These are phyloP conservation scores for Ondatra zibethicus DNA, from an alignment of 2,113 vertebrate genomes.

Conservation along the genomic window DNA sequence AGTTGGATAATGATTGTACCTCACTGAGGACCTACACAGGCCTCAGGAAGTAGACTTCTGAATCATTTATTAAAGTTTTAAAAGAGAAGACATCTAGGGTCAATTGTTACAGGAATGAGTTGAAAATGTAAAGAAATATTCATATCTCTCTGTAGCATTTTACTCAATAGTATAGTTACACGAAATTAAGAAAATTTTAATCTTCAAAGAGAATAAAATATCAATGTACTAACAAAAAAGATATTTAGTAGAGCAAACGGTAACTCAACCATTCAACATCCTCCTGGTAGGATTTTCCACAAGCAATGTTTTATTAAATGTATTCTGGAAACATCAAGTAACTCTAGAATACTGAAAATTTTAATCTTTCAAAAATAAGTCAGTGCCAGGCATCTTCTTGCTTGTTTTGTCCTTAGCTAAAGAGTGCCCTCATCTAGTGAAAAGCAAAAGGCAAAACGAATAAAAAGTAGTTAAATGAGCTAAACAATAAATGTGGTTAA, in stretches of 20 bases:
- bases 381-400: neutral
- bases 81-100: neutral
- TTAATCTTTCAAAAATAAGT: neutral
- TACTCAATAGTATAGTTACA: neutral
- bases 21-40: neutral
- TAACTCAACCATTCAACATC: slow-evolving; percentile 6
- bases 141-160: neutral
- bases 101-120: no score
- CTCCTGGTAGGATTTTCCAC: neutral
- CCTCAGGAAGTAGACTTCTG: neutral
- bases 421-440: neutral
- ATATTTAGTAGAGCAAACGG: neutral
- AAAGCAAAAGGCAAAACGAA: neutral
- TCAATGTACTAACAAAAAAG: neutral
- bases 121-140: neutral
- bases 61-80: neutral
- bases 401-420: neutral
- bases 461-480: neutral
- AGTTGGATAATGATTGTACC: neutral
- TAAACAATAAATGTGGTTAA: slow-evolving; percentile 42
- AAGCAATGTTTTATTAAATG: neutral
- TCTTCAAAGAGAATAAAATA: neutral
- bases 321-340: slow-evolving; percentile 11
- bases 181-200: neutral
- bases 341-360: neutral